Evolutionary conservation across 2,113 vertebrate genomes (phyloP).

Genomic region (Accipiter cooperii): DNA sequence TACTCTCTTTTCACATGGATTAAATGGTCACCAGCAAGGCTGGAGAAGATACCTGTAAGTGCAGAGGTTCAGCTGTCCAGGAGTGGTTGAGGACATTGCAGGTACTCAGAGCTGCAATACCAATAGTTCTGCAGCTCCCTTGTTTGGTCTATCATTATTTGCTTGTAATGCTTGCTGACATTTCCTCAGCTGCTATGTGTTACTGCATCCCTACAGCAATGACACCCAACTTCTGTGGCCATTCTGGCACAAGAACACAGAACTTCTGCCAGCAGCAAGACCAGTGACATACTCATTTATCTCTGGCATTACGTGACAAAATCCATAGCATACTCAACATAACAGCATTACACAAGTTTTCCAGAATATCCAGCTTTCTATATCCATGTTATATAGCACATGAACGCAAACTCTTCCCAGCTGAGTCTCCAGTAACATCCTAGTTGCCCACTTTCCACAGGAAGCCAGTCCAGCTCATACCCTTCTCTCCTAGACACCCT

Average conservation of each 20-base stretch:
- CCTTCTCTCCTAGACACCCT: neutral
- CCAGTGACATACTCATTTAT: neutral
- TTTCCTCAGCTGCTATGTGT: neutral
- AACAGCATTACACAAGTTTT: neutral
- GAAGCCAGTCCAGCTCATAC: neutral
- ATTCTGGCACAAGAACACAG: neutral
- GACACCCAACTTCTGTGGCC: neutral
- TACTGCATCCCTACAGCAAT: neutral
- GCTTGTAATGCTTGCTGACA: neutral
- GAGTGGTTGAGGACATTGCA: neutral
- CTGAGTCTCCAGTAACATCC: neutral
- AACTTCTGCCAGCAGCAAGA: neutral
- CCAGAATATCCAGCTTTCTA: neutral
- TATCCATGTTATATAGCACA: neutral
- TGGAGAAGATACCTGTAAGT: neutral
- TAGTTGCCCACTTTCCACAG: neutral
- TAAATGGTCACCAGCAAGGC: neutral
- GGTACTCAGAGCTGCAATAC: neutral
- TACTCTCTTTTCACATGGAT: neutral
- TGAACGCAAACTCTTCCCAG: neutral
- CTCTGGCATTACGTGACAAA: neutral
- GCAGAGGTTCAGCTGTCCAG: neutral
- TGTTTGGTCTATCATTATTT: neutral
- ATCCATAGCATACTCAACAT: neutral
- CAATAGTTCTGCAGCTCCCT: neutral